phyloP scores from a whole-genome alignment of 2,113 vertebrate species.

The Boulengeromyrus knoepffleri region DNA sequence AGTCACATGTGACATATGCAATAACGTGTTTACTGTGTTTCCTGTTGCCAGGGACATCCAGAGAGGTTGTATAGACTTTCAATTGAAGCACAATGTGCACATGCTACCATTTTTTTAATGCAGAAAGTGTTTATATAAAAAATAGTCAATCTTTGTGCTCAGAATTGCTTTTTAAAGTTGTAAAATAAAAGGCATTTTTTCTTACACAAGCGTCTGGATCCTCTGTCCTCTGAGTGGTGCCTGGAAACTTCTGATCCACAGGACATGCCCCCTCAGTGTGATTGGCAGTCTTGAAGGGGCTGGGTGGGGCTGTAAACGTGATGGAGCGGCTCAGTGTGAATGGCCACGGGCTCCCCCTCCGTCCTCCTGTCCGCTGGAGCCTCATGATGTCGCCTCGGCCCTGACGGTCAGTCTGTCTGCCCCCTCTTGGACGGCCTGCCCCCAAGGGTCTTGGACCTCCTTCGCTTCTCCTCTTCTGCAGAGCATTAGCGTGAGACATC shows the following conservation, averaged over 20 bases:
- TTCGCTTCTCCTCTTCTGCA: conserved; percentile 11
- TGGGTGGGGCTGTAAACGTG: conserved; percentile 4
- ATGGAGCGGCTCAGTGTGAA: neutral
- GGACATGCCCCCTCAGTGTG: neutral
- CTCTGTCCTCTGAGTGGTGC: neutral
- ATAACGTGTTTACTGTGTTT: conserved; percentile 90
- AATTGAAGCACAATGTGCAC: conserved; percentile 97
- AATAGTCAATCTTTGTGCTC: conserved; percentile 81
- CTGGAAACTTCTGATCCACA: neutral
- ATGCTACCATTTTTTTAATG: conserved; percentile 81
- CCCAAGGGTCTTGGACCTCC: neutral
- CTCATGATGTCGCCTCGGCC: conserved; percentile 35
- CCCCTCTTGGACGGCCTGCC: conserved; percentile 10
- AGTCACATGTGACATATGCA: conserved; percentile 88
- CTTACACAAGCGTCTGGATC: conserved; percentile 29
- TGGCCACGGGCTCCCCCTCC: conserved; percentile 5
- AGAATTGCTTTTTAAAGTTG: conserved; percentile 83
- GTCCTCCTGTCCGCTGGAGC: conserved; percentile 16
- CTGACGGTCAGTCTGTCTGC: conserved; percentile 33
- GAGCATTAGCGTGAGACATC: conserved; percentile 32
- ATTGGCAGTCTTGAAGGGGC: conserved; percentile 15
- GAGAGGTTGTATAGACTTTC: conserved; percentile 80
- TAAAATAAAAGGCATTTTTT: conserved; percentile 81
- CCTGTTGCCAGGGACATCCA: conserved; percentile 59
- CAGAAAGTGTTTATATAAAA: conserved; percentile 74